Base-by-base conservation (phyloP, 1,140 invertebrate species). In the Contarinia nasturtii region DNA sequence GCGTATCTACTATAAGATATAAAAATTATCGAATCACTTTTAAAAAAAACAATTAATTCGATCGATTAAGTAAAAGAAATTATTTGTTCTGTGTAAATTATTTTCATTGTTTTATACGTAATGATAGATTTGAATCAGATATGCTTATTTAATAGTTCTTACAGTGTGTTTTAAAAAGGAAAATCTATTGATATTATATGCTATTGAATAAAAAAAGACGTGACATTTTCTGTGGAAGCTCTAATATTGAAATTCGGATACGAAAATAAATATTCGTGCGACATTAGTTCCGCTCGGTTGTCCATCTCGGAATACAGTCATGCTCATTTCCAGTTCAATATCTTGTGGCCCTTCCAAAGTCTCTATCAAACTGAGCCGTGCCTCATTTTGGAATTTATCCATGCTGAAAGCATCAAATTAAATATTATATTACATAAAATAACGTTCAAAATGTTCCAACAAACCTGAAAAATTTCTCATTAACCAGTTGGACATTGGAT, bases 281-380 rank as follows among this genome's bases (percentile, higher is more conserved):
- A 91, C 73, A 2, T 82, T 86, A 20, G 76, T 82, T 1, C 86
- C 87, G 2, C 73, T 74, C 43, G 82, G 83, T 33, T 69, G 64
- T 1, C 75, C 72, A 45, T 75, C 70, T 38, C 68, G 67, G 59
- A 80, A 87, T 3, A 93, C 72, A 53, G 86, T 80, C 88, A 94
- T 92, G 41, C 71, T 76, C 12, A 95, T 66, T 51, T 89, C 77
- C 5, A 95, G 59, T 49, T 91, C 81, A 40, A 94, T 79, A 55
- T 91, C 88, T 64, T 94, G 88, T 0, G 90, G 88, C 0, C 89
- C 90, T 41, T 74, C 65, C 2, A 94, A 72, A 1, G 76, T 67
- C 52, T 72, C 70, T 0, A 79, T 72, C 33, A 95, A 57, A 4
- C 79, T 71, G 14, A 93, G 67, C 19, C 82, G 72, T 0, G 80